Conservation (phyloP, 1,140 invertebrate genomes). For the Nomia melanderi region DNA sequence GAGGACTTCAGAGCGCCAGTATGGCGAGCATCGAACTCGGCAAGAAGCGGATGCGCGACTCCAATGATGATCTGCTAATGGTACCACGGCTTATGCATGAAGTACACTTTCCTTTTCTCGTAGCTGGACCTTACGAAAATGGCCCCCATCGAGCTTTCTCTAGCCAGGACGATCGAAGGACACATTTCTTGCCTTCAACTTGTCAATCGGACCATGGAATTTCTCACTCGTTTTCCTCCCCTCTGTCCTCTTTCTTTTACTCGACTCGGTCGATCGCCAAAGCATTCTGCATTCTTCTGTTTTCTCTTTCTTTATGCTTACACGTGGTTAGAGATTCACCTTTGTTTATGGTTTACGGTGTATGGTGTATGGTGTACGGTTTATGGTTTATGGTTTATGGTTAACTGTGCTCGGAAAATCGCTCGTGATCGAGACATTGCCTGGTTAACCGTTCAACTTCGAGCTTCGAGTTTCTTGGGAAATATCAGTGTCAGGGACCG, state of each 20-base stretch:
- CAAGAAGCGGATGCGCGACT: conserved; percentile 93
- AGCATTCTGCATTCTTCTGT: too few relatives aligned
- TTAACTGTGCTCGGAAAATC: too few relatives aligned
- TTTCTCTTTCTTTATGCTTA: too few relatives aligned
- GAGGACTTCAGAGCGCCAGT: conserved; percentile 83
- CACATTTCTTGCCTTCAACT: background rate
- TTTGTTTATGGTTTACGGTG: too few relatives aligned
- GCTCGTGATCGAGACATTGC: too few relatives aligned
- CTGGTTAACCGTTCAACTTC: too few relatives aligned
- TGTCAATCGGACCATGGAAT: background rate
- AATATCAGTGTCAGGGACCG: too few relatives aligned
- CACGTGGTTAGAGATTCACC: too few relatives aligned
- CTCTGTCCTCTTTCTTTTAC: background rate
- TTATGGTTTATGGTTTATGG: too few relatives aligned
- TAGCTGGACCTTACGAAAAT: conserved; percentile 57
- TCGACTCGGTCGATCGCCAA: background rate
- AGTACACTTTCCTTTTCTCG: conserved; percentile 78
- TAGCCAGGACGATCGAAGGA: background rate
- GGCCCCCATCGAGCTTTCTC: conserved; percentile 22
- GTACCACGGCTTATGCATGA: conserved; percentile 89
- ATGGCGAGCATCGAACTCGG: conserved; percentile 86
- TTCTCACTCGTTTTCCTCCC: background rate
- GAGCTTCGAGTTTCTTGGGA: too few relatives aligned
- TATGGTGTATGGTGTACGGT: too few relatives aligned
- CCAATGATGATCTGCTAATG: conserved; percentile 94